Evolutionary conservation across 2,888 invertebrate genomes (phyloP).

Genomic region (Phasia obesa): DNA sequence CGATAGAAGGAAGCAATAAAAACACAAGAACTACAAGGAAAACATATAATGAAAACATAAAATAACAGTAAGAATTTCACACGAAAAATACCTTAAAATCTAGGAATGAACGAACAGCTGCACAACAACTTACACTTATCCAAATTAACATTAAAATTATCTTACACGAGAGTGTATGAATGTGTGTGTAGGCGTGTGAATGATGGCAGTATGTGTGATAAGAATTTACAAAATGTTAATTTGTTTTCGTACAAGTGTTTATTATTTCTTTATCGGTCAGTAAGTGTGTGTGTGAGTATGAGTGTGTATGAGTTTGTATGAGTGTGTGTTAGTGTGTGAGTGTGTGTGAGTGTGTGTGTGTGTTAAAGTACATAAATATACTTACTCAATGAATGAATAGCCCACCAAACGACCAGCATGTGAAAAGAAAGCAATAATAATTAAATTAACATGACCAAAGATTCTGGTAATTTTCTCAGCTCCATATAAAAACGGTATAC

Average conservation of each 20-base stretch:
- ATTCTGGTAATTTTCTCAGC: slow-evolving; percentile 91
- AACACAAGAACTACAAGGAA: slow-evolving; percentile 47
- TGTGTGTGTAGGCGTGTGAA: not conserved
- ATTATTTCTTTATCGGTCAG: not conserved
- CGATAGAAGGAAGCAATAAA: slow-evolving; percentile 45
- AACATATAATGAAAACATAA: slow-evolving; percentile 49
- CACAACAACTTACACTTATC: slow-evolving; percentile 19
- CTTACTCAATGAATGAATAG: slow-evolving; percentile 92
- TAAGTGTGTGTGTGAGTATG: not conserved
- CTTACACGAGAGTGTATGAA: not conserved
- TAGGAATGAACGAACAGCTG: not conserved
- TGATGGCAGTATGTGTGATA: slow-evolving; percentile 9
- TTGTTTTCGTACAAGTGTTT: slow-evolving; percentile 3
- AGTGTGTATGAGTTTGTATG: too few relatives aligned
- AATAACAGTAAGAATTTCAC: slow-evolving; percentile 18
- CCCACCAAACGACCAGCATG: slow-evolving; percentile 92
- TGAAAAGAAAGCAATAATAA: slow-evolving; percentile 92
- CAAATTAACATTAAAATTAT: slow-evolving; percentile 16
- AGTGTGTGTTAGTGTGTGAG: not conserved
- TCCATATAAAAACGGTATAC: slow-evolving; percentile 92
- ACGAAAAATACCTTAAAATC: slow-evolving; percentile 29
- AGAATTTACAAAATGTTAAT: slow-evolving; percentile 30
- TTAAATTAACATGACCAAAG: slow-evolving; percentile 92
- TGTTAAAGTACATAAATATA: not conserved
- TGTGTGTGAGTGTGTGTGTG: not conserved